Base-by-base conservation (phyloP, 2,113 vertebrate genomes). In the Hucho hucho region DNA sequence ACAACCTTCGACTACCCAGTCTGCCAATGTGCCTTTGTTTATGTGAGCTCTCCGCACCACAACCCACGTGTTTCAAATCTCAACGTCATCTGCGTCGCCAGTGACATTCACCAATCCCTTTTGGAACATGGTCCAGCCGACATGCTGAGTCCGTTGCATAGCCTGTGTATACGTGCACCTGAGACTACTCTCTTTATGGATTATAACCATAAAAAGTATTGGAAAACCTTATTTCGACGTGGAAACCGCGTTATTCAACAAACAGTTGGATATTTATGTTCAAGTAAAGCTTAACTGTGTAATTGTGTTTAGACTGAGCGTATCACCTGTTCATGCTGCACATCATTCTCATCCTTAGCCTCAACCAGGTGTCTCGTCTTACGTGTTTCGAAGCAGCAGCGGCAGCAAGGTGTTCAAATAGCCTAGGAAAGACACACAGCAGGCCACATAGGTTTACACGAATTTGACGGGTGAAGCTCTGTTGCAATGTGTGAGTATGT, bases 1-100 rank as follows among this genome's bases (percentile, higher is more conserved):
- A 88, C 86, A 71, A 88, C 93, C 90, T 89, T 90, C 80, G 92
- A 96, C 95, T 96, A 95, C 90, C 92, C 91, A 91, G 88, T 89
- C 89, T 93, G 90, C 89, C 96, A 98, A 98, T 97, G 97, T 97
- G 96, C 95, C 96, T 98, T 98, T 98, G 97, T 98, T 98, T 97
- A 97, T 98, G 96, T 96, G 96, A 95, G 95, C 94, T 90, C 91
- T 82, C 91, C 88, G 83, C 86, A 85, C 91, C 87, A 81, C 93
- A 87, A 93, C 95, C 95, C 95, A 95, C 96, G 93, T 94, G 94
- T 94, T 92, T 94, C 94, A 91, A 89, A 87, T 87, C 80, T 83
- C 70, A 59, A 93, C 96, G 95, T 97, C 95, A 97, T 93, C 86
- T 78, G 92, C 88, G 92, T 96, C 95, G 95, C 81, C 90, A 82